Evolutionary conservation across 2,888 invertebrate species (phyloP).

Genomic region (Cacoxenus indagator): DNA sequence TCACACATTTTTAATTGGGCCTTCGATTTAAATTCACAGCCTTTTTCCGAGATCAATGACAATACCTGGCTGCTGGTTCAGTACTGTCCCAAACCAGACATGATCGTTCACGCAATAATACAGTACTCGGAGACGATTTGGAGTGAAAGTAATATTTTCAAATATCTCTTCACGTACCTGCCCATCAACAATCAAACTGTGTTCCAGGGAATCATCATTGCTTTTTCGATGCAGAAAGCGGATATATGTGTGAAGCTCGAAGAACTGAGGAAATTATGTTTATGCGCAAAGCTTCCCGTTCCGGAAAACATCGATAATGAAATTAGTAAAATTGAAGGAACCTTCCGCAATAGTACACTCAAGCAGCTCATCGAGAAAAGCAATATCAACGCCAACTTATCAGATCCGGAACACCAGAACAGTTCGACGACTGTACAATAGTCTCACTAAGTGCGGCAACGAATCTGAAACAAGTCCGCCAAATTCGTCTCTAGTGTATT

Average conservation of each 20-base stretch:
- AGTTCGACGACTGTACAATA: too few relatives aligned
- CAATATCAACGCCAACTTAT: too few relatives aligned
- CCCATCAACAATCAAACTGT: constrained; percentile 38
- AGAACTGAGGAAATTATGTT: constrained; percentile 26
- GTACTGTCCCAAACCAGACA: constrained; percentile 50
- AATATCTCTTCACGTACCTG: constrained; percentile 57
- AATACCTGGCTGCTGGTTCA: constrained; percentile 58
- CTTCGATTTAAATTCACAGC: constrained; percentile 33
- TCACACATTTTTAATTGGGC: constrained; percentile 47
- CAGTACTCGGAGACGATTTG: constrained; percentile 47
- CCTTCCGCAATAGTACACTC: too few relatives aligned
- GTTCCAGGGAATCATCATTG: constrained; percentile 55
- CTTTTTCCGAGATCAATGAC: constrained; percentile 31
- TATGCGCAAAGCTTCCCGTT: constrained; percentile 39
- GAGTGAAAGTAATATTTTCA: constrained; percentile 51
- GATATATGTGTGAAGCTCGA: constrained; percentile 41
- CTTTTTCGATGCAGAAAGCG: constrained; percentile 38
- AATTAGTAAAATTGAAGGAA: too few relatives aligned
- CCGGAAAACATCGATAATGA: constrained; percentile 32
- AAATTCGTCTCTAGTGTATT: too few relatives aligned
- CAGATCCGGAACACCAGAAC: too few relatives aligned
- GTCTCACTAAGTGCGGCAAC: too few relatives aligned
- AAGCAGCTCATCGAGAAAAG: too few relatives aligned
- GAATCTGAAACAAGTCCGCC: too few relatives aligned
- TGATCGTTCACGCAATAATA: constrained; percentile 51